These are phyloP conservation scores for Paramormyrops kingsleyae DNA, from an alignment of 2,113 vertebrate genomes.

Conservation along the genomic window DNA sequence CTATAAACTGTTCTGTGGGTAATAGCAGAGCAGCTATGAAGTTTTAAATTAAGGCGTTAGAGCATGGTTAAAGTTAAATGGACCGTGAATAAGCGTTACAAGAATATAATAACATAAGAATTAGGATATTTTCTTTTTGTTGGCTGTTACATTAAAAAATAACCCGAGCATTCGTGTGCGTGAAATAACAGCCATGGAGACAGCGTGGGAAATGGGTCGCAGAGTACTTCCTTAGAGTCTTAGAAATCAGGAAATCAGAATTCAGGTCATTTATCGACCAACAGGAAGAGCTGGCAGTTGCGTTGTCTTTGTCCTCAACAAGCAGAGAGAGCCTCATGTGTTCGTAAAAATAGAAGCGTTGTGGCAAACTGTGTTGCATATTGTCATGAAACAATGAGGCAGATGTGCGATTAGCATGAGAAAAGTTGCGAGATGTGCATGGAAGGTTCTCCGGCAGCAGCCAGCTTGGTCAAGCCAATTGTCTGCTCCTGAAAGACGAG, in stretches of 20 bases:
- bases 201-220: not conserved
- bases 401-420: slow-evolving; percentile 47
- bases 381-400: slow-evolving; percentile 31
- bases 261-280: not conserved
- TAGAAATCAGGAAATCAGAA: not conserved
- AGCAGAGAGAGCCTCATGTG: not conserved
- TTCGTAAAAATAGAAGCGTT: not conserved
- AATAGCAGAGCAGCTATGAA: not conserved
- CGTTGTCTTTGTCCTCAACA: not conserved
- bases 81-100: not conserved
- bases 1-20: not conserved
- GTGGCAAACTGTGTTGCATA: not conserved
- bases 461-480: slow-evolving; percentile 20
- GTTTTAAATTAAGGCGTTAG: not conserved
- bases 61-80: not conserved
- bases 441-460: slow-evolving; percentile 31
- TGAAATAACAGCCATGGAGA: not conserved
- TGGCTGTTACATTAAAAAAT: not conserved
- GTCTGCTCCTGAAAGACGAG: slow-evolving; percentile 23
- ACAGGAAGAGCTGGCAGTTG: not conserved
- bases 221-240: not conserved
- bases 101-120: not conserved
- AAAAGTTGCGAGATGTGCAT: slow-evolving; percentile 28
- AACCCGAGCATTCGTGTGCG: not conserved
- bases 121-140: not conserved